These are phyloP conservation scores for Oryzaephilus surinamensis DNA, from an alignment of 1,140 invertebrate species.

Conservation along the genomic window DNA sequence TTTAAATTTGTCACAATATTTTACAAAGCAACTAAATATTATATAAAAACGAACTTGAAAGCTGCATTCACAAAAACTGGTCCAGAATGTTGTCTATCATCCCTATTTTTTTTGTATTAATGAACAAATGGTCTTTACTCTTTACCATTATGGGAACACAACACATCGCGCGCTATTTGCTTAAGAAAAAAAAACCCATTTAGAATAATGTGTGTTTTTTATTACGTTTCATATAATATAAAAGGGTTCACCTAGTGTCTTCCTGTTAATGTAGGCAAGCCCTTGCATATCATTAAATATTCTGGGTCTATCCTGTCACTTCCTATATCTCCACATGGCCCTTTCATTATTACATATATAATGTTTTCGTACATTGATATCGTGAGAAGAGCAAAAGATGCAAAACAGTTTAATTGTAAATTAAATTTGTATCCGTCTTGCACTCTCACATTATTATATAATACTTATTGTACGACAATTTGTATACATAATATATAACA, in stretches of 20 bases:
- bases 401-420: conserved; percentile 6
- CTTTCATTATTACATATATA: too few species aligned
- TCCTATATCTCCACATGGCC: conserved; percentile 14
- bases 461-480: too few species aligned
- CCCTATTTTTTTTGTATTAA: conserved; percentile 8
- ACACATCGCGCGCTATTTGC: conserved; percentile 12
- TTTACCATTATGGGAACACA: conserved; percentile 7
- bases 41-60: too few species aligned
- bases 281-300: conserved; percentile 26
- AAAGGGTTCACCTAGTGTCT: conserved; percentile 24
- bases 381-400: conserved; percentile 7
- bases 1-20: neutral
- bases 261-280: conserved; percentile 25
- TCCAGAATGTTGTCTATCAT: conserved; percentile 7
- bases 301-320: conserved; percentile 8
- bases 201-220: neutral
- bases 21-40: too few species aligned
- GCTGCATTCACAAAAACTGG: conserved; percentile 16
- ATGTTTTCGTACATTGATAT: too few species aligned
- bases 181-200: conserved; percentile 19
- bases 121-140: neutral
- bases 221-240: conserved; percentile 11
- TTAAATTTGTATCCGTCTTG: neutral
- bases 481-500: too few species aligned
- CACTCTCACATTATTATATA: neutral